Evolutionary conservation across 2,888 invertebrate species (phyloP), one percentile per base, ranked within the genome.

Genomic region (Cylindroiulus punctatus): DNA sequence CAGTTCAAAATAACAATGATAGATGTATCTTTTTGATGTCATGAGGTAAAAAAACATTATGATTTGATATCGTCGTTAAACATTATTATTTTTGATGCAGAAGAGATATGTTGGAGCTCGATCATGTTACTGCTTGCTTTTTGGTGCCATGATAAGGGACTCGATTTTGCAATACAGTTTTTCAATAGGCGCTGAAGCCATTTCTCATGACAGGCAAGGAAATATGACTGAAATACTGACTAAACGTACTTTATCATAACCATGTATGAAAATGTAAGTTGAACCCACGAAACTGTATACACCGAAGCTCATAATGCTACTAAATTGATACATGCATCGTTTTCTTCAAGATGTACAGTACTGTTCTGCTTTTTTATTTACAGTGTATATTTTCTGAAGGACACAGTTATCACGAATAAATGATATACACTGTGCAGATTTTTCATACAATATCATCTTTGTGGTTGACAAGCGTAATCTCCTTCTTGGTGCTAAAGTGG

Each of bases 1-100:
- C 57, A 57, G n/a, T 57, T 7, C n/a, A 57, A 57, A 19, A 57
- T 57, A n/a, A 57, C n/a, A n/a, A 57, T 57, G 57, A 57, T n/a
- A 57, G n/a, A 57, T 57, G 57, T n/a, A 4, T 7, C n/a, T 57
- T n/a, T 57, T 57, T 57, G 7, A 19, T 57, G n/a, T 57, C 57
- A 57, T 57, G 57, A n/a, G n/a, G n/a, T n/a, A n/a, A n/a, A 57
- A 57, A n/a, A 17, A n/a, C 17, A 57, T 57, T 57, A 7, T 19
- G n/a, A 57, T 57, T 57, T 57, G 57, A 57, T n/a, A n/a, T 57
- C 57, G 57, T 57, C 7, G 19, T 57, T 17, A 2, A 57, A n/a
- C n/a, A n/a, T n/a, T n/a, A n/a, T n/a, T n/a, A n/a, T n/a, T n/a
- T n/a, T n/a, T n/a, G n/a, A n/a, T n/a, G n/a, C n/a, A n/a, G n/a